Evolutionary conservation across 2,888 invertebrate species (phyloP), one percentile per base, ranked within the genome.

Genomic region (Drosophila ezoana): DNA sequence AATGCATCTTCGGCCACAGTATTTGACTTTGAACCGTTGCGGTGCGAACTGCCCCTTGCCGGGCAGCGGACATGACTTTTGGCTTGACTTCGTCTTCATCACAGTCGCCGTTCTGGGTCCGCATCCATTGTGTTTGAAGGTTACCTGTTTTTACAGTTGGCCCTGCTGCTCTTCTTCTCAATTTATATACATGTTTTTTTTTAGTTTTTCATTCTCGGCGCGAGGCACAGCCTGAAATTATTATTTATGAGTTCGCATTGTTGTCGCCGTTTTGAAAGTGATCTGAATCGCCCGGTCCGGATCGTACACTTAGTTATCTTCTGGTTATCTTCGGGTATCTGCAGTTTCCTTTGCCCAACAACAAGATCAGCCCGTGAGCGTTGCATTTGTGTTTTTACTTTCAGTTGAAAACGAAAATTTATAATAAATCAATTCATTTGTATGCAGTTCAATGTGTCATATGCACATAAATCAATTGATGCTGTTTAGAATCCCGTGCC

Each of bases 191-290:
- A 1, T 35, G 16, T 56, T 45, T 38, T 43, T 32, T 57, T 76
- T 77, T 72, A 66, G 65, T 67, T 70, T 62, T 71, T 72, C 76
- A 65, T 81, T 71, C 71, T 76, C 61, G 54, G 54, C 68, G 69
- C 58, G 65, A 60, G 60, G 35, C 60, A 45, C 47, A 38, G 65
- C 61, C 70, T 67, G 74, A 81, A 88, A 86, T 86, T 86, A 86
- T 86, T 89, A 88, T 88, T 89, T 88, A 88, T 88, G 89, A 86
- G 80, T 67, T 89, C 78, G 81, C 82, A 84, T 86, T 87, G 88
- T 86, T 86, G 83, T 88, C 81, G 87, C 72, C 70, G 78, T 68
- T 72, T 66, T 75, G 72, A 80, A 80, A 75, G 69, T 83, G 83
- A 83, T 86, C 83, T 79, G 72, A 78, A 76, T 83, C 83, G 71